Evolutionary conservation across 2,113 vertebrate species (phyloP), one percentile per base, ranked within the genome.

Genomic region (Formicarius rufipectus): DNA sequence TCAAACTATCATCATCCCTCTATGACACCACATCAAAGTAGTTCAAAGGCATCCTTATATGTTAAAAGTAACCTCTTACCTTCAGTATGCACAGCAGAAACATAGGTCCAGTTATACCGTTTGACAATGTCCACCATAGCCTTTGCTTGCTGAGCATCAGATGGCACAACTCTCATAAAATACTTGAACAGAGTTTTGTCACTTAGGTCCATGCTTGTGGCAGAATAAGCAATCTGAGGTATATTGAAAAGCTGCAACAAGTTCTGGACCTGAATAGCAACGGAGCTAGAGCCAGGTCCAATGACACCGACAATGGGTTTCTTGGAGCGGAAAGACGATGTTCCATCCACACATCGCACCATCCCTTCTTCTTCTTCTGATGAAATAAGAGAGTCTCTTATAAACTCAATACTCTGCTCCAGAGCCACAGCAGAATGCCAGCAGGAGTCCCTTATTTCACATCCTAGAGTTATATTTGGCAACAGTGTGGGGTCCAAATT

Each of bases 61-160:
- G 15, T 27, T 52, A 68, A 60, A 84, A 53, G 3, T 0, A 17
- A 2, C 3, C 15, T 69, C 98, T 97, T 98, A 99, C 99, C 99
- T 98, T 99, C 99, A 0, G 99, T 99, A 95, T 99, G 99, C 56
- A 99, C 99, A 42, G 99, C 99, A 75, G 99, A 99, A 85, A 99
- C 99, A 20, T 99, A 99, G 85, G 99, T 99, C 99, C 99, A 99
- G 98, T 99, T 99, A 98, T 99, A 99, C 85, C 99, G 98, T 96
- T 99, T 99, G 90, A 99, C 99, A 71, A 99, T 99, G 98, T 99
- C 99, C 97, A 99, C 99, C 99, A 99, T 99, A 12, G 99, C 99
- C 80, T 99, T 98, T 40, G 99, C 99, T 96, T 99, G 99, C 94
- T 99, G 99, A 13, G 99, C 99, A 62, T 99, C 99, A 5, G 99